Base-by-base conservation (phyloP, 2,113 vertebrate genomes). In the Acrocephalus kingi region DNA sequence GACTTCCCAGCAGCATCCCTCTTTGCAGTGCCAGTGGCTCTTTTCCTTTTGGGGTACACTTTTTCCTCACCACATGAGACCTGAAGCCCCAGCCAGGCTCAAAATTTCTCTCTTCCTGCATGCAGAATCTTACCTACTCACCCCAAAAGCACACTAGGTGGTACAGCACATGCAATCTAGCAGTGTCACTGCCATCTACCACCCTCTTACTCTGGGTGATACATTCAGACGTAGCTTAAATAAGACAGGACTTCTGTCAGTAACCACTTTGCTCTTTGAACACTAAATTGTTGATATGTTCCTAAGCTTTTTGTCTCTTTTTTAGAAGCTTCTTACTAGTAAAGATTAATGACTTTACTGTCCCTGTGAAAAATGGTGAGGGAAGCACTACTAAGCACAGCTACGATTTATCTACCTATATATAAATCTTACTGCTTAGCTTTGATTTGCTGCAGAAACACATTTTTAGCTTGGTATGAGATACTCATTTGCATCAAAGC, bases 361-460 rank as follows among this genome's bases (percentile, higher is more conserved):
- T 76, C 23, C 31, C 55, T 35, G 16, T 41, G n/a, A 87, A 79
- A 84, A 94, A 71, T 16, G 11, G 16, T 61, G 48, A 87, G 30
- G 43, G n/a, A 7, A 73, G 52, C 24, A 39, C 21, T 63, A 64
- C 68, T 64, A 80, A 92, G 64, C 48, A 78, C 7, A 87, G n/a
- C 61, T 43, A 59, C 1, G 0, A 91, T 81, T 91, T 78, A 67
- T 81, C 59, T 69, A 83, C 49, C 82, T 87, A 21, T 58, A 39
- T 30, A 39, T n/a, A 76, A 84, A 80, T 88, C 62, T 55, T 81
- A 52, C 33, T 54, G 27, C 46, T 90, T 33, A 86, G 78, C 74
- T 91, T 79, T 90, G 68, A 93, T 92, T 87, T 96, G 79, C 68
- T 90, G 64, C 37, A 68, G 61, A 91, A 83, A 72, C 48, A 91